Conservation (phyloP, 2,113 vertebrate genomes). For the Ochotona curzoniae region DNA sequence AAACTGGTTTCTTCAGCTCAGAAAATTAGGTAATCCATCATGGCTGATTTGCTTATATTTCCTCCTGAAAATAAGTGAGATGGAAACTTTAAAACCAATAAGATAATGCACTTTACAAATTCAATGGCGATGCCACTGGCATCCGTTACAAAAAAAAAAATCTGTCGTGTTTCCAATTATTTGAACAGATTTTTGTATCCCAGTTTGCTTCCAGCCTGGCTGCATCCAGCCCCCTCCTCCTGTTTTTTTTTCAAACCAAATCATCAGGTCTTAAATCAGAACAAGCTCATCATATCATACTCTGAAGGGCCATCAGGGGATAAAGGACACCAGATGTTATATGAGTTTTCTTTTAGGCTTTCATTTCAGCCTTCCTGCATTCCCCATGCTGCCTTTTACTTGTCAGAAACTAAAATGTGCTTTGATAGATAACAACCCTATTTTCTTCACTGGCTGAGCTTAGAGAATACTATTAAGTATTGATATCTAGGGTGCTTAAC, state of each 20-base stretch:
- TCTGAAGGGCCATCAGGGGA: constrained; percentile 90
- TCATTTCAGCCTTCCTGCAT: constrained; percentile 89
- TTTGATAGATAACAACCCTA: constrained; percentile 92
- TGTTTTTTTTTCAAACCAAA: constrained; percentile 87
- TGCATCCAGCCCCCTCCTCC: constrained; percentile 78
- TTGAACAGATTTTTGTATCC: constrained; percentile 88
- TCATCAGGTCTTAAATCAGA: constrained; percentile 91
- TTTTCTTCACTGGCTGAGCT: constrained; percentile 89
- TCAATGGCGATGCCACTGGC: constrained; percentile 76
- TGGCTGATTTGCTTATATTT: constrained; percentile 95
- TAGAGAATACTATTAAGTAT: constrained; percentile 90
- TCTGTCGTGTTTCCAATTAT: constrained; percentile 89
- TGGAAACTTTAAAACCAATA: constrained; percentile 92
- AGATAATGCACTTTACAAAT: constrained; percentile 91
- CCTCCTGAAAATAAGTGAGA: constrained; percentile 88
- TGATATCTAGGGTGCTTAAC: constrained; percentile 89
- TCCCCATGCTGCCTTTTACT: constrained; percentile 90
- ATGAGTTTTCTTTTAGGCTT: constrained; percentile 91
- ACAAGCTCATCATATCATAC: constrained; percentile 89
- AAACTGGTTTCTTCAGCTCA: constrained; percentile 95
- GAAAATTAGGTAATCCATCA: constrained; percentile 99
- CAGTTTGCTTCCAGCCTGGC: constrained; percentile 86
- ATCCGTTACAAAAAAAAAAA: constrained; percentile 85
- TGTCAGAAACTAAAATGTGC: constrained; percentile 91
- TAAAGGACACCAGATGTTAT: constrained; percentile 91